Evolutionary conservation across 2,113 vertebrate genomes (phyloP).

Genomic region (Pavo muticus): DNA sequence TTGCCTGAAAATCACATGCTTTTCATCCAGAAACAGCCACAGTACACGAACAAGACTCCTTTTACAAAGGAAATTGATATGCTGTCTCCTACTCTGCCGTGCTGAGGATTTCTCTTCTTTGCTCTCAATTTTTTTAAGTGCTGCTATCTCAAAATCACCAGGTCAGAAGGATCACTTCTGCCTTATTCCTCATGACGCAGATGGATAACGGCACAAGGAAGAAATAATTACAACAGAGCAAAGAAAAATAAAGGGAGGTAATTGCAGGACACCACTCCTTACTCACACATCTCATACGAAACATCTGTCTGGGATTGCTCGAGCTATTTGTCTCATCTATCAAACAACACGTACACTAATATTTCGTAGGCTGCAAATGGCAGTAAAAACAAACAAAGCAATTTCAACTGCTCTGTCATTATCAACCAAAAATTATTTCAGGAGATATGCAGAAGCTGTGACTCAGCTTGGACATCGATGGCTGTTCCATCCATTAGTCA

Average conservation of each 20-base stretch:
- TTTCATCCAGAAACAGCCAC: constrained; percentile 34
- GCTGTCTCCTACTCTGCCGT: not conserved
- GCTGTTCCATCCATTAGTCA: constrained; percentile 64
- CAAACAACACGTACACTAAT: not conserved
- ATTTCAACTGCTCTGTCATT: not conserved
- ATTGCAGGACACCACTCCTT: not conserved
- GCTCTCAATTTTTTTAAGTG: not conserved
- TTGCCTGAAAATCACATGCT: not conserved
- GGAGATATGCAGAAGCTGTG: constrained; percentile 47
- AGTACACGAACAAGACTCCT: not conserved
- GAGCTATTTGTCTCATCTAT: not conserved
- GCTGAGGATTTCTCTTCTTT: constrained; percentile 7
- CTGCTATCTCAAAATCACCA: constrained; percentile 31
- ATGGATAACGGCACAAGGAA: not conserved
- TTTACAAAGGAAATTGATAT: constrained; percentile 20
- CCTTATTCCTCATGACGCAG: not conserved
- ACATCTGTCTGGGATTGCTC: not conserved
- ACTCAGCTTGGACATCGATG: constrained; percentile 57
- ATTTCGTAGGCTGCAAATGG: not conserved
- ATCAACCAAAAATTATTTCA: constrained; percentile 50
- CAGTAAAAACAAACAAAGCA: constrained; percentile 3
- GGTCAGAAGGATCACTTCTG: constrained; percentile 31
- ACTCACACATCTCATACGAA: not conserved
- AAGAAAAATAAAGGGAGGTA: not conserved
- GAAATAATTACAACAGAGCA: not conserved